These are phyloP conservation scores for Heliconius aoede DNA, from an alignment of 2,888 invertebrate species.

Conservation along the genomic window DNA sequence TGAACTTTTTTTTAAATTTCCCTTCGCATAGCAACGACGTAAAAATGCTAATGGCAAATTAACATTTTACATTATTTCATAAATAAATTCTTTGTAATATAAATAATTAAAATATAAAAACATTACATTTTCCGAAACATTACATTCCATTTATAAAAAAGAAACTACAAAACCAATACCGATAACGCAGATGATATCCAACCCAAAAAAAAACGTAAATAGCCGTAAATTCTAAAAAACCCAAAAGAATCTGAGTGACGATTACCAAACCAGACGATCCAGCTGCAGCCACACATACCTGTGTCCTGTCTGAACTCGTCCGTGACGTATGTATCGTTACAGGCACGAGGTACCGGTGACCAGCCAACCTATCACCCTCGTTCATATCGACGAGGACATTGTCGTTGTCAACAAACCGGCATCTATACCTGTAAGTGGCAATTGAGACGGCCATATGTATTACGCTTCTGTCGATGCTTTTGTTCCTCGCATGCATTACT, in stretches of 20 bases:
- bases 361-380: constrained; percentile 97
- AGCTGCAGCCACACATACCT: constrained; percentile 1
- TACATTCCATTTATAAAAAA: background rate
- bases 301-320: constrained; percentile 22
- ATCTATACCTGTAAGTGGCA: constrained; percentile 99
- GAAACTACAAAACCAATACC: background rate
- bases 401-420: constrained; percentile 99
- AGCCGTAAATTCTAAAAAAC: constrained; percentile 5
- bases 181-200: constrained; percentile 23
- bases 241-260: constrained; percentile 22
- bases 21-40: background rate
- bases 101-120: too few relatives aligned
- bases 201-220: constrained; percentile 7
- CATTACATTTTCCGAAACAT: background rate
- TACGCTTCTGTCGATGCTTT: constrained; percentile 86
- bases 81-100: too few relatives aligned
- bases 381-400: constrained; percentile 99
- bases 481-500: constrained; percentile 39
- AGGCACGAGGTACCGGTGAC: constrained; percentile 99
- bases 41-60: too few relatives aligned
- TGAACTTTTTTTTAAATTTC: background rate
- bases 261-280: constrained; percentile 30
- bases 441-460: constrained; percentile 89
- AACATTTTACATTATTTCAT: too few relatives aligned
- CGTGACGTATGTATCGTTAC: constrained; percentile 84